Conservation (phyloP, 2,888 invertebrate species). For the Oligia strigilis region DNA sequence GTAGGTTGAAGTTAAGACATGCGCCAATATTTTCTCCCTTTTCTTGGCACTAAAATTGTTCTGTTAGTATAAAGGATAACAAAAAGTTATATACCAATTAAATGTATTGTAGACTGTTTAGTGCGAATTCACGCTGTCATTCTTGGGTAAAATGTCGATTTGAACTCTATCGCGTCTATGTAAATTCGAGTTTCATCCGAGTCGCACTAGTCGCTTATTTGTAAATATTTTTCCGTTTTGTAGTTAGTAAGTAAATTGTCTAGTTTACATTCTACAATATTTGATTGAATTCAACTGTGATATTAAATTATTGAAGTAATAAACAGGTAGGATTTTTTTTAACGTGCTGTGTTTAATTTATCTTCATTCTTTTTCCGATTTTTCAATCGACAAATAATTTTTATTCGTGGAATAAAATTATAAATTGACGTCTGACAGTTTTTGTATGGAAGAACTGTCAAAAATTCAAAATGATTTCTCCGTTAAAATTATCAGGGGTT, state of each 20-base stretch:
- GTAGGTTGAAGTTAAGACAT: neutral
- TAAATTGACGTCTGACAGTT: no score
- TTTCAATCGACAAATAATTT: no score
- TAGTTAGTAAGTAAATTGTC: slow-evolving; percentile 43
- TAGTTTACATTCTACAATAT: slow-evolving; percentile 43
- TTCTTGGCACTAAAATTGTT: no score
- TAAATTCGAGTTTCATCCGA: slow-evolving; percentile 16
- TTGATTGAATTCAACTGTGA: slow-evolving; percentile 76
- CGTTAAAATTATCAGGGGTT: no score
- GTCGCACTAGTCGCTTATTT: neutral
- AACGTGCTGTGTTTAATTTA: slow-evolving; percentile 27
- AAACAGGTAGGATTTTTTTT: slow-evolving; percentile 44
- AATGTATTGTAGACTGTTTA: neutral
- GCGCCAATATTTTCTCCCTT: neutral
- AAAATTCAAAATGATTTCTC: no score
- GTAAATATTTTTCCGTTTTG: slow-evolving; percentile 20
- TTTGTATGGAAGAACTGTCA: no score
- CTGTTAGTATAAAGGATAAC: neutral
- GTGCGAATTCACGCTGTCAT: neutral
- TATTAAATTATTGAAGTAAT: slow-evolving; percentile 79
- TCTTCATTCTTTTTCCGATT: neutral
- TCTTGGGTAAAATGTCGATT: neutral
- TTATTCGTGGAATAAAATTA: no score
- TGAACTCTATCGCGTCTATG: slow-evolving; percentile 26
- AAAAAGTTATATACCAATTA: neutral